Evolutionary conservation across 2,797 vertebrate species (phyloP).

Genomic region (Xenops minutus): DNA sequence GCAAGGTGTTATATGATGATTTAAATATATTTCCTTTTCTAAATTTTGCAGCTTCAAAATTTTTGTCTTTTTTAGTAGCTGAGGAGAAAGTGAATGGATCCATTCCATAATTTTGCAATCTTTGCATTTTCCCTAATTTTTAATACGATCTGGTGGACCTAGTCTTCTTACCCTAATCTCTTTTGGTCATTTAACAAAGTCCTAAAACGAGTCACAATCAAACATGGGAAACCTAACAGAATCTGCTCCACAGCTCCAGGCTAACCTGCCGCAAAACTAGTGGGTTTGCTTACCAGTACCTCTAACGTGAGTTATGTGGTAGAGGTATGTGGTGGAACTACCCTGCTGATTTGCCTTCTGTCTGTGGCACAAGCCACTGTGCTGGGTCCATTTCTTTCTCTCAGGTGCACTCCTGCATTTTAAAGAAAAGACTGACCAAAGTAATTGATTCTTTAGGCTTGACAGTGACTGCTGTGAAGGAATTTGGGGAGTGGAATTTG

Average conservation of each 20-base stretch:
- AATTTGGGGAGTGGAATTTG: conserved; percentile 95
- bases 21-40: not conserved
- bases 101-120: not conserved
- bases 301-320: not conserved
- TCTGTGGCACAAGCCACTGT: not conserved
- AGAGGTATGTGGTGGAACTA: not conserved
- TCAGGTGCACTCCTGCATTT: not conserved
- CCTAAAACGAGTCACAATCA: not conserved
- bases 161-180: not conserved
- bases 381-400: not conserved
- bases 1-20: not conserved
- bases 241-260: not conserved
- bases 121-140: not conserved
- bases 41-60: not conserved
- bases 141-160: not conserved
- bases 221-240: not conserved
- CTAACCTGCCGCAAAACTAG: rapidly evolving
- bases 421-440: not conserved
- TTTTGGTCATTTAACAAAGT: not conserved
- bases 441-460: conserved; percentile 78
- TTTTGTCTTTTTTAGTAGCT: not conserved
- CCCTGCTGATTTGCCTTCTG: not conserved
- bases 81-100: not conserved
- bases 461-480: conserved; percentile 94
- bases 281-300: not conserved